A percentile compares a stretch with the other conserved stretches of the same genome.
Conservation (phyloP, 1,140 invertebrate genomes). For the Callitettix versicolor region DNA sequence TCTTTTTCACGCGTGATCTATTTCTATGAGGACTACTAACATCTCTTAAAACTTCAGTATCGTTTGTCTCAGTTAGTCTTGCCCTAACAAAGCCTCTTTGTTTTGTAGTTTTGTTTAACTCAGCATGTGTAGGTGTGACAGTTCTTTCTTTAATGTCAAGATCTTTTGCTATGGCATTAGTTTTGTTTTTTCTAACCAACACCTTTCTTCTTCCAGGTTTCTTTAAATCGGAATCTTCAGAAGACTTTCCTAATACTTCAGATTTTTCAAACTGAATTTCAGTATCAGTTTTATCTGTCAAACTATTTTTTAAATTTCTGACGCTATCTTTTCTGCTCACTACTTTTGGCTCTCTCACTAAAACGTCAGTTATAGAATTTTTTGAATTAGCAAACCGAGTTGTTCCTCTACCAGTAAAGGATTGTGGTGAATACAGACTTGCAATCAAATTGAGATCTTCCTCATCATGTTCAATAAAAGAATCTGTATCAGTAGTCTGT, state of each 20-base stretch:
- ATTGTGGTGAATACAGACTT: neutral
- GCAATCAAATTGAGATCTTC: conserved; percentile 9
- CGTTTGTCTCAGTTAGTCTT: too few species aligned
- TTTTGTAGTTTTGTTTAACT: too few species aligned
- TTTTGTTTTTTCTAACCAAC: conserved; percentile 9
- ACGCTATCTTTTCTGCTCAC: too few species aligned
- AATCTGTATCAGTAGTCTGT: neutral
- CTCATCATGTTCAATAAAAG: conserved; percentile 1
- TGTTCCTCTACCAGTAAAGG: conserved; percentile 4
- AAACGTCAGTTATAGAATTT: neutral
- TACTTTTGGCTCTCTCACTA: too few species aligned
- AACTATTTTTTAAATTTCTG: too few species aligned
- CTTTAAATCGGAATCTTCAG: neutral
- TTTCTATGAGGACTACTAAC: too few species aligned
- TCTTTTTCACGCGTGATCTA: too few species aligned
- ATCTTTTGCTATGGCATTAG: neutral
- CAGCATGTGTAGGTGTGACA: too few species aligned
- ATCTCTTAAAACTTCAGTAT: too few species aligned
- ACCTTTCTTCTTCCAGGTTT: neutral
- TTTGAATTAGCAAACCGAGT: neutral
- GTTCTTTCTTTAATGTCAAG: neutral
- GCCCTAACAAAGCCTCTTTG: too few species aligned
- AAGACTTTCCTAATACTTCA: neutral
- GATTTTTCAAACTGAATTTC: too few species aligned
- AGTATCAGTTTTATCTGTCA: too few species aligned